Evolutionary conservation across 2,888 invertebrate genomes (phyloP).

Genomic region (Amaurobius ferox): DNA sequence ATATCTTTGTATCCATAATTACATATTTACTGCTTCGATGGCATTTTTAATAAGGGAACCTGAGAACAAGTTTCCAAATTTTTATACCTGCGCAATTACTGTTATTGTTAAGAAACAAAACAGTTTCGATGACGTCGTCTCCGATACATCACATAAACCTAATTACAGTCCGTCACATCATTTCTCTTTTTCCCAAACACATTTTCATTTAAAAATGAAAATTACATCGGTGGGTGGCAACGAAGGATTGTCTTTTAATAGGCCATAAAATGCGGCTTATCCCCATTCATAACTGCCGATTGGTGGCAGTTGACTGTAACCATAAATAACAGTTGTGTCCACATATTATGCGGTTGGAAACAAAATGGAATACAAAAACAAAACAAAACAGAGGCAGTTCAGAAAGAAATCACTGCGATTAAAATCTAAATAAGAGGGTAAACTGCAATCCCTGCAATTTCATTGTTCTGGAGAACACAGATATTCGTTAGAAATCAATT

Average conservation of each 20-base stretch:
- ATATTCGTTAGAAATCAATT: constrained; percentile 62
- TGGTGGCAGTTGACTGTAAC: neutral
- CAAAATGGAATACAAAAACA: neutral
- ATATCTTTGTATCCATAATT: neutral
- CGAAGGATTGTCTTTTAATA: constrained; percentile 1
- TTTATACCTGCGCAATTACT: neutral
- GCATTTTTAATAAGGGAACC: neutral
- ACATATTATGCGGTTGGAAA: neutral
- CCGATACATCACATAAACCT: neutral
- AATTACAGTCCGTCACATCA: neutral
- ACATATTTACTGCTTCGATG: neutral
- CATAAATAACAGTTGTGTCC: neutral
- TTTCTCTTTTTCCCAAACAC: neutral
- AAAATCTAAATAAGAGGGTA: constrained; percentile 51
- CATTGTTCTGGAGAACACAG: constrained; percentile 58
- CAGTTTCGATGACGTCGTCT: neutral
- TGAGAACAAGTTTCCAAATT: neutral
- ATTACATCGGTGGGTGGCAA: neutral
- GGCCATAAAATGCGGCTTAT: neutral
- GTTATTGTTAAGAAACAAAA: neutral
- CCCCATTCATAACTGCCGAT: neutral
- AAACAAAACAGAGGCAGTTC: neutral
- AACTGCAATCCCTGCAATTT: constrained; percentile 44
- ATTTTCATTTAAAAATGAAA: neutral
- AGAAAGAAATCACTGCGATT: constrained; percentile 12